phyloP scores from a whole-genome alignment of 2,888 invertebrate genomes.

The Lycia hirtaria region DNA sequence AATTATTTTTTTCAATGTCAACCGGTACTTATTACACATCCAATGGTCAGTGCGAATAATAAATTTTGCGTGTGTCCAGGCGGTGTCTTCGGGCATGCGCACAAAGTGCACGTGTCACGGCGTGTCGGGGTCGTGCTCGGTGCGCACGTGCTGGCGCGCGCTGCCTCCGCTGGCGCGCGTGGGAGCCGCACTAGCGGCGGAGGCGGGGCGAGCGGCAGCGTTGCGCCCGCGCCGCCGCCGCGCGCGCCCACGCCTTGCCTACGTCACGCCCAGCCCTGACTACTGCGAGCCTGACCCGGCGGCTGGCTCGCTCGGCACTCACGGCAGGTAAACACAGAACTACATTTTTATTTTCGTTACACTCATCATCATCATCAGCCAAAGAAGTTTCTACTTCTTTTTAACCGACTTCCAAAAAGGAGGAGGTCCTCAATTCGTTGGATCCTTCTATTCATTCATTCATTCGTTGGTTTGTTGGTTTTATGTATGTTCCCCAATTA shows the following conservation, averaged over 20 bases:
- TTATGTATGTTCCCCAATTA: no score
- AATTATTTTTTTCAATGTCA: no score
- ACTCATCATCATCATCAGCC: neutral
- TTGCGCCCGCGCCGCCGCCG: conserved; percentile 65
- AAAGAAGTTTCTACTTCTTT: no score
- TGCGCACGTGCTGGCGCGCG: conserved; percentile 93
- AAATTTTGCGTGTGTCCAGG: conserved; percentile 76
- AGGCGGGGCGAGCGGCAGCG: conserved; percentile 73
- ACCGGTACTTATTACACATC: no score
- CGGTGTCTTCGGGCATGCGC: conserved; percentile 83
- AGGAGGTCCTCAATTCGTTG: no score
- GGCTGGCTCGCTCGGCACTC: conserved; percentile 91
- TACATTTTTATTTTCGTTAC: neutral
- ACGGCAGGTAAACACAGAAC: conserved; percentile 86
- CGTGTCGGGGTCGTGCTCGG: conserved; percentile 92
- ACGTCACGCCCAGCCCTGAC: conserved; percentile 92
- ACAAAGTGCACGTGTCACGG: conserved; percentile 93
- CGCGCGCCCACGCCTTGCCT: conserved; percentile 87
- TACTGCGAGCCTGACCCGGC: conserved; percentile 91
- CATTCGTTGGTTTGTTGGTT: no score
- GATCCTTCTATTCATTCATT: no score
- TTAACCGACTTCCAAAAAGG: no score
- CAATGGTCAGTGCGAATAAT: no score
- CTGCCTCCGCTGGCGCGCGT: conserved; percentile 88
- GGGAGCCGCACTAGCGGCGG: conserved; percentile 79